Evolutionary conservation across 92 coral and sea anemone species (phyloP).

Genomic region (Phenganax stokvisi): DNA sequence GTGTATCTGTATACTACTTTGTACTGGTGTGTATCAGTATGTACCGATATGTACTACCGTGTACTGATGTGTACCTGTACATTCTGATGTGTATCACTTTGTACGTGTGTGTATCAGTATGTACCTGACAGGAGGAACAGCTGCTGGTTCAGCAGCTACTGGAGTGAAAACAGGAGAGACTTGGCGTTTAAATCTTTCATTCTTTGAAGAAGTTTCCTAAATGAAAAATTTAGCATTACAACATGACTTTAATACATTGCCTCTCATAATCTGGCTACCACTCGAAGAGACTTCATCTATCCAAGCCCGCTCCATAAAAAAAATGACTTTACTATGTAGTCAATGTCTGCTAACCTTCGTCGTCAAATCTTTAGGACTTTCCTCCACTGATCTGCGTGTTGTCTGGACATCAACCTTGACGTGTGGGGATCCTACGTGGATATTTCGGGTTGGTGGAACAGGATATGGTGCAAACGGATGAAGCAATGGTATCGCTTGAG

Average conservation of each 20-base stretch:
- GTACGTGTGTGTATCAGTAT: neutral
- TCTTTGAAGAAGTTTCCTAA: conserved; percentile 15
- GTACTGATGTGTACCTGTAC: neutral
- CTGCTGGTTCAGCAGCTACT: conserved; percentile 33
- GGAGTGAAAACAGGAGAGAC: conserved; percentile 48
- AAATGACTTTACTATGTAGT: no score
- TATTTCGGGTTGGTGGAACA: conserved; percentile 62
- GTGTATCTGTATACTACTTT: neutral
- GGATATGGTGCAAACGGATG: conserved; percentile 33
- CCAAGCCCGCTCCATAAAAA: no score
- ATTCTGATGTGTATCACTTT: neutral
- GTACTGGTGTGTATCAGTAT: neutral
- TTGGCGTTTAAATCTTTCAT: conserved; percentile 28
- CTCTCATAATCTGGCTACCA: no score
- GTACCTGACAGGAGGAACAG: conserved; percentile 44
- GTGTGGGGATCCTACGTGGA: conserved; percentile 94
- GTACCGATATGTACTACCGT: neutral
- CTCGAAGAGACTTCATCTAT: no score
- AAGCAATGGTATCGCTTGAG: conserved; percentile 1
- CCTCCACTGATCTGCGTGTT: conserved; percentile 67
- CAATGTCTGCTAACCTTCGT: no score
- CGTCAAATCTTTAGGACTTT: neutral
- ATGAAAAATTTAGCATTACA: neutral
- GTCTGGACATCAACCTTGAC: conserved; percentile 94
- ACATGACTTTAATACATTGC: neutral